Percentiles rank a stretch among this genome's conserved stretches.
These are phyloP conservation scores for Mormyrops boulengeri DNA, from an alignment of 2,797 vertebrate species.

Conservation along the genomic window DNA sequence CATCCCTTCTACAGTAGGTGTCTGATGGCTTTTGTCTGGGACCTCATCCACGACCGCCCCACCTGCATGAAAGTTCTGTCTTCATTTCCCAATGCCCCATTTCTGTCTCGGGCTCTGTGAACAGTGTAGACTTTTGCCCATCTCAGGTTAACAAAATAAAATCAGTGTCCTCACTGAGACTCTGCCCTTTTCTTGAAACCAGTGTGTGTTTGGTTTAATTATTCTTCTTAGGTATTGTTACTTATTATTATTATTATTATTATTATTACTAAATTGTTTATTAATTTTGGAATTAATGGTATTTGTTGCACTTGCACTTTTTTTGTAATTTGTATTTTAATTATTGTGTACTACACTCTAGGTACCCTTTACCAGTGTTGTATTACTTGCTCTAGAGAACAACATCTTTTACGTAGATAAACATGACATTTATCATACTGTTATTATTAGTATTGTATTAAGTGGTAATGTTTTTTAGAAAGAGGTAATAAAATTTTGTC, in stretches of 20 bases:
- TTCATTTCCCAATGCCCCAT: background rate
- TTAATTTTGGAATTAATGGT: constrained; percentile 9
- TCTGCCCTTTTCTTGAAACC: background rate
- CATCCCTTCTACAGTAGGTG: background rate
- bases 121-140: background rate
- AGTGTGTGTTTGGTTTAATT: background rate
- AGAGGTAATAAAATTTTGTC: background rate
- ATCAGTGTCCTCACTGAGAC: background rate
- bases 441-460: background rate
- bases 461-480: background rate
- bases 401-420: background rate
- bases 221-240: background rate
- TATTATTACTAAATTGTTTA: constrained; percentile 13
- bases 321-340: constrained; percentile 16
- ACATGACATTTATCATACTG: background rate
- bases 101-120: background rate
- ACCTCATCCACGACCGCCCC: background rate
- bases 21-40: background rate
- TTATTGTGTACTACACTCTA: background rate
- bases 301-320: constrained; percentile 2
- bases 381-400: background rate
- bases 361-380: background rate
- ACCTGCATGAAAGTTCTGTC: background rate
- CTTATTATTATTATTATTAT: too few species aligned
- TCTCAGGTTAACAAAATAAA: background rate